Percentiles rank a stretch among this genome's conserved stretches.
Conservation (phyloP, 2,888 invertebrate genomes). For the Gerris lacustris region DNA sequence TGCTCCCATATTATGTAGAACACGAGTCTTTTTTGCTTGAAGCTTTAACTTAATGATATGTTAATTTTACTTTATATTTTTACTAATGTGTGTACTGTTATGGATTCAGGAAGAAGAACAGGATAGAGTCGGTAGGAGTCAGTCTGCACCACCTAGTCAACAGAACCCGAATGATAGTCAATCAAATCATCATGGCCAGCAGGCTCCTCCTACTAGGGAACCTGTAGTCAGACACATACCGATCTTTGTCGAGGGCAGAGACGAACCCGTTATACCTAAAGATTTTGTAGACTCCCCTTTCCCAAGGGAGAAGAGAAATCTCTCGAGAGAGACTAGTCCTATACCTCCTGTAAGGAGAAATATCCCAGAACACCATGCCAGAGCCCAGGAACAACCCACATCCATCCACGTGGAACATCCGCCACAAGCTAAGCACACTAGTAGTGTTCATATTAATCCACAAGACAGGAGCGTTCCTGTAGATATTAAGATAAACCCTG, state of each 20-base stretch:
- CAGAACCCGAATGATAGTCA: slow-evolving; percentile 29
- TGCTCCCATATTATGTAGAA: no score
- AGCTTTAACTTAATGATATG: no score
- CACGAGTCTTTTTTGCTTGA: no score
- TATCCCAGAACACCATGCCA: background rate
- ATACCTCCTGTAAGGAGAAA: background rate
- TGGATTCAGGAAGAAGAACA: slow-evolving; percentile 39
- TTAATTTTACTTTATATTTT: background rate
- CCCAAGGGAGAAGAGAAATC: slow-evolving; percentile 7
- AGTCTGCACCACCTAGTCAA: slow-evolving; percentile 65
- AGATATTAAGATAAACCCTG: background rate
- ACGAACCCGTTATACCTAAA: slow-evolving; percentile 61
- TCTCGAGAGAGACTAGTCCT: slow-evolving; percentile 30
- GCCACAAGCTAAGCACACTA: slow-evolving; percentile 11
- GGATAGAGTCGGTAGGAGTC: slow-evolving; percentile 53
- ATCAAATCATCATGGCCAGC: slow-evolving; percentile 28
- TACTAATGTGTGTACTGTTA: background rate
- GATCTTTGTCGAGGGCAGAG: slow-evolving; percentile 74
- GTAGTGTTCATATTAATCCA: background rate
- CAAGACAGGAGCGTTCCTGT: background rate
- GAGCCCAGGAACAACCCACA: background rate
- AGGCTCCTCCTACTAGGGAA: slow-evolving; percentile 27
- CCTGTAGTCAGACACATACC: slow-evolving; percentile 63
- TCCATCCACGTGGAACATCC: slow-evolving; percentile 23
- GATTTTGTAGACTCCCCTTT: slow-evolving; percentile 33